Evolutionary conservation across 2,888 invertebrate species (phyloP), one percentile per base, ranked within the genome.

Genomic region (Helleia helle): DNA sequence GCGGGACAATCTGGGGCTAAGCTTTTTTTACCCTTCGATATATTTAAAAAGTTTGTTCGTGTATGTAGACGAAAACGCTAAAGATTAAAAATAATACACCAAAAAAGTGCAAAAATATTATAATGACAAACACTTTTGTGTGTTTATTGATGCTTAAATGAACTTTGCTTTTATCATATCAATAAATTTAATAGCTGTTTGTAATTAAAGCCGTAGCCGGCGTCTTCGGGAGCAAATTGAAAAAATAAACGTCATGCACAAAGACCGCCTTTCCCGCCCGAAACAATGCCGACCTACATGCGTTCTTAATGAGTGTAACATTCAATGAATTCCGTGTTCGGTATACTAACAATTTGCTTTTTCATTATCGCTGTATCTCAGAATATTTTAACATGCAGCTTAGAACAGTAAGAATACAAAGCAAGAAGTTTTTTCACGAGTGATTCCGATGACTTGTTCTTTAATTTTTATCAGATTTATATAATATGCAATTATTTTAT

Each of bases 191-290:
- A 17, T 34, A 22, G 22, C 34, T 34, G 6, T 42, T 52, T 56
- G 59, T 64, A 72, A 77, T 76, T 71, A 71, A 58, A 59, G 59
- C 56, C 55, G 54, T 47, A 56, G 42, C 39, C 44, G 42, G 42
- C 54, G 47, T 49, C 64, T 66, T 62, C 51, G 50, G 48, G 66
- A 70, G 69, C 53, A 53, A 67, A 76, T 71, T 66, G 62, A 64
- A 77, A 72, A 70, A 69, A 71, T 66, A 76, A 79, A 81, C 75
- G 76, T 50, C 49, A 50, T 58, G 54, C 52, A 81, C 75, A 83
- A 81, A 70, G 81, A 66, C 59, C 55, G 63, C 66, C 65, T 79
- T 80, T 62, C 61, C 63, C 68, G 62, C 54, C 59, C 46, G 67
- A 58, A 38, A 75, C 72, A 77, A 76, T 69, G 58, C 65, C 69